phyloP scores from a whole-genome alignment of 2,888 invertebrate genomes.

The Drosophila prostipennis region DNA sequence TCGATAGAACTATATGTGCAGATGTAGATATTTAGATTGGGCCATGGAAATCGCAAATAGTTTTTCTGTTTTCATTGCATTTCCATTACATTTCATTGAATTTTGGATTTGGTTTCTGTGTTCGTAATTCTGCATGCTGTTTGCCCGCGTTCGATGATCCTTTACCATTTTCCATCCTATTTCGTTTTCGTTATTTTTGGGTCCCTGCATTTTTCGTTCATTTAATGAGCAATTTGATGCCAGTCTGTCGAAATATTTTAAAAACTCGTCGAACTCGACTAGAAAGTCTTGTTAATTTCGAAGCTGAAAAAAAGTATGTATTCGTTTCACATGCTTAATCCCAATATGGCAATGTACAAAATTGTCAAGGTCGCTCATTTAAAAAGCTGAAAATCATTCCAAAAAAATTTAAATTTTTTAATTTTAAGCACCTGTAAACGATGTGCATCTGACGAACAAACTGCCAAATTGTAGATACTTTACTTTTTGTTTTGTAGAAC shows the following conservation, averaged over 20 bases:
- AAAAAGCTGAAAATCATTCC: too few species aligned
- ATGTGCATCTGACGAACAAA: background rate
- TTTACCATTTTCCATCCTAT: conserved; percentile 9
- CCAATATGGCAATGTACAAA: background rate
- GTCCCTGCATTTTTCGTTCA: conserved; percentile 40
- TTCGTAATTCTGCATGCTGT: conserved; percentile 16
- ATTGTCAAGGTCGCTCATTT: background rate
- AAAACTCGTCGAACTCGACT: background rate
- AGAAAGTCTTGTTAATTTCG: background rate
- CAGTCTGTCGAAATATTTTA: conserved; percentile 50
- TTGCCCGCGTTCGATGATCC: conserved; percentile 3
- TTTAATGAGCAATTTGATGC: conserved; percentile 71
- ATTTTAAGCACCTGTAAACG: background rate
- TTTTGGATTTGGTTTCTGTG: conserved; percentile 20
- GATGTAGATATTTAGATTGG: conserved; percentile 11
- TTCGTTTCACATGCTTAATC: too few species aligned
- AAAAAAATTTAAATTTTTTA: too few species aligned
- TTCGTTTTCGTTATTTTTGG: conserved; percentile 18
- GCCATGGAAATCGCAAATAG: conserved; percentile 15
- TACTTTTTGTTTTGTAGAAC: background rate
- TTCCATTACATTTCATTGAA: conserved; percentile 64
- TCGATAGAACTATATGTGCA: conserved; percentile 28
- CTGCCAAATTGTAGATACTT: background rate
- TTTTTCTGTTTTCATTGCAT: conserved; percentile 60
- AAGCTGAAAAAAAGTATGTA: background rate